Evolutionary conservation across 2,113 vertebrate genomes (phyloP).

Genomic region (Cathartes aura): DNA sequence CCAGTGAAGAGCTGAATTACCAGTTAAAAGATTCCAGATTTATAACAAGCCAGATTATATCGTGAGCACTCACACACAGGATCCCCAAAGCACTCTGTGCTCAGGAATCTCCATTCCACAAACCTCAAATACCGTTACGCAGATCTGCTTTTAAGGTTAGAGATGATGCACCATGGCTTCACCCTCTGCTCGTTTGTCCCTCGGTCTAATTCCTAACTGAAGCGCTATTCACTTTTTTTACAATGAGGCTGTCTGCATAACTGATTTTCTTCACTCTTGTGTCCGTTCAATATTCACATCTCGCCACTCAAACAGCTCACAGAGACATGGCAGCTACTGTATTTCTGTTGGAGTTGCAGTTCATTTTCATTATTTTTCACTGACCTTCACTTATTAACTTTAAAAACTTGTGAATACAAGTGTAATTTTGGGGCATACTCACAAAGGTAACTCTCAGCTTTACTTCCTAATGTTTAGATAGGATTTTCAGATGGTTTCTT

Average conservation of each 20-base stretch:
- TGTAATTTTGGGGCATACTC: neutral
- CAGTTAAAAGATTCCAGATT: neutral
- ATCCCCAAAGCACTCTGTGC: neutral
- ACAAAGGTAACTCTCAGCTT: neutral
- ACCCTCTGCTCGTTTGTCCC: neutral
- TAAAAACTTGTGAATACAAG: neutral
- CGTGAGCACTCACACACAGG: neutral
- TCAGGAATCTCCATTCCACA: neutral
- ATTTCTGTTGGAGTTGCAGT: neutral
- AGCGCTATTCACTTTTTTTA: neutral
- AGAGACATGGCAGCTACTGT: neutral
- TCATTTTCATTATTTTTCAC: neutral
- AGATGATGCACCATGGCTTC: neutral
- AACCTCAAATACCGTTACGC: neutral
- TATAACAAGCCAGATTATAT: no score
- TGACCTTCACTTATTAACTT: neutral
- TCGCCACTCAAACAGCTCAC: neutral
- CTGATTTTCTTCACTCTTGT: neutral
- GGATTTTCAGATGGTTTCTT: neutral
- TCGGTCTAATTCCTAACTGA: neutral
- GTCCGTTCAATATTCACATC: neutral
- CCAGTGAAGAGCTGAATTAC: neutral
- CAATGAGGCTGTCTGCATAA: neutral
- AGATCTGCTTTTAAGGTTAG: neutral
- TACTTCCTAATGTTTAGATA: neutral